Percentiles rank a stretch among this genome's conserved stretches.
These are phyloP conservation scores for Siniperca scherzeri DNA, from an alignment of 2,797 vertebrate genomes.

Conservation along the genomic window DNA sequence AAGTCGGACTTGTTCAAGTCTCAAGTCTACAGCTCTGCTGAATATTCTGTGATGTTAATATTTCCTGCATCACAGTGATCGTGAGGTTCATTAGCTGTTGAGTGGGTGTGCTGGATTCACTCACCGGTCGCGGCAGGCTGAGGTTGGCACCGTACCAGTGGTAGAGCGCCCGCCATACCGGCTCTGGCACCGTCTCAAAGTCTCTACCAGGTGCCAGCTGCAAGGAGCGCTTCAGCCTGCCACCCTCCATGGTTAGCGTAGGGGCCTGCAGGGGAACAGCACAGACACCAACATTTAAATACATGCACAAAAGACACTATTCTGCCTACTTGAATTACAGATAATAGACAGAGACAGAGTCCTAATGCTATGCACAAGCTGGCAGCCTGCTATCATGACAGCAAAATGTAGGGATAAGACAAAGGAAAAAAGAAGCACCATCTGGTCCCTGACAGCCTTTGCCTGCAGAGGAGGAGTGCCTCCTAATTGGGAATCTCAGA, in stretches of 20 bases:
- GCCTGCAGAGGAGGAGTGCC: constrained; percentile 12
- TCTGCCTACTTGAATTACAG: constrained; percentile 46
- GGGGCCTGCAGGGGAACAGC: constrained; percentile 87
- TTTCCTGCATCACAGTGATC: neutral
- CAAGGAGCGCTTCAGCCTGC: constrained; percentile 90
- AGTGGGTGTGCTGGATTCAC: constrained; percentile 55
- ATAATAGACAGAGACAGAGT: constrained; percentile 50
- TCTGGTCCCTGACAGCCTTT: constrained; percentile 43
- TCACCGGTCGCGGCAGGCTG: constrained; percentile 96
- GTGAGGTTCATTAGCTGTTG: neutral
- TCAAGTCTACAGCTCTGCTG: neutral
- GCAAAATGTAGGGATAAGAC: constrained; percentile 53
- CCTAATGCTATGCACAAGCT: constrained; percentile 28
- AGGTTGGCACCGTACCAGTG: constrained; percentile 99
- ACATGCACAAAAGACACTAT: constrained; percentile 24
- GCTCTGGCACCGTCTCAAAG: constrained; percentile 96
- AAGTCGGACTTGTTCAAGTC: neutral
- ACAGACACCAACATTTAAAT: constrained; percentile 29
- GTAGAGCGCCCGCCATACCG: constrained; percentile 98
- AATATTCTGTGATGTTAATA: neutral
- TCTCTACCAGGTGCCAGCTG: constrained; percentile 89
- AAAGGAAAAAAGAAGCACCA: constrained; percentile 32
- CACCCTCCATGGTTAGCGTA: constrained; percentile 96
- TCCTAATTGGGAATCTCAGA: constrained; percentile 22
- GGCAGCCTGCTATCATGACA: constrained; percentile 28